Conservation (phyloP, 1,140 invertebrate species). For the Microplitis demolitor region DNA sequence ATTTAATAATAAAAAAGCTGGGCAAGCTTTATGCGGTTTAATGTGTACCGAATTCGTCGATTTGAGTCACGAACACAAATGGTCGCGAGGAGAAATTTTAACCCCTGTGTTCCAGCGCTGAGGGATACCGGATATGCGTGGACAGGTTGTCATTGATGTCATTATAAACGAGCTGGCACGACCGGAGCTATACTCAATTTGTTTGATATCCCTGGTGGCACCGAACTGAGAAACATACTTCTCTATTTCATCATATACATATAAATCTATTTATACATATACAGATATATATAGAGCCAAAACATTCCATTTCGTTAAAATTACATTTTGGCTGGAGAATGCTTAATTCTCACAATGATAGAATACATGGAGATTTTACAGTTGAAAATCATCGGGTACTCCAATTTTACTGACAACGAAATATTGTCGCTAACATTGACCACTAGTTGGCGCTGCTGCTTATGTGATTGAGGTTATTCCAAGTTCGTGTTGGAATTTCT, state of each 20-base stretch:
- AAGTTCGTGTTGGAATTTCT: too few species aligned
- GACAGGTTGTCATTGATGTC: conserved; percentile 41
- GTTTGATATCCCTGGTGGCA: conserved; percentile 38
- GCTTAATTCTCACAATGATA: too few species aligned
- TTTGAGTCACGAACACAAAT: conserved; percentile 5
- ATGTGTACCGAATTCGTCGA: neutral
- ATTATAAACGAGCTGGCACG: conserved; percentile 44
- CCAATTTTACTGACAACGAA: too few species aligned
- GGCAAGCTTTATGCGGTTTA: neutral
- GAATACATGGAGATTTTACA: too few species aligned
- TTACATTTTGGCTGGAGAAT: too few species aligned
- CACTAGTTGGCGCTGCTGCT: too few species aligned
- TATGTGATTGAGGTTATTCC: too few species aligned
- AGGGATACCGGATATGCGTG: conserved; percentile 5
- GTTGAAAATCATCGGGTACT: too few species aligned
- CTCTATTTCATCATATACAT: neutral
- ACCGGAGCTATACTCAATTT: conserved; percentile 50
- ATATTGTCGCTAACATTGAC: too few species aligned
- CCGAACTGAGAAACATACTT: conserved; percentile 13
- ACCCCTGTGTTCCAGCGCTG: neutral
- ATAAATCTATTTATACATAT: too few species aligned
- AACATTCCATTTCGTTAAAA: neutral
- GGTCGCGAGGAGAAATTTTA: neutral
- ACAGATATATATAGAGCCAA: neutral
- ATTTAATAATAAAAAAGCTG: neutral